A percentile compares a stretch with the other conserved stretches of the same genome.
Conservation (phyloP, 1,140 invertebrate species). For the Matsumurasca onukii region DNA sequence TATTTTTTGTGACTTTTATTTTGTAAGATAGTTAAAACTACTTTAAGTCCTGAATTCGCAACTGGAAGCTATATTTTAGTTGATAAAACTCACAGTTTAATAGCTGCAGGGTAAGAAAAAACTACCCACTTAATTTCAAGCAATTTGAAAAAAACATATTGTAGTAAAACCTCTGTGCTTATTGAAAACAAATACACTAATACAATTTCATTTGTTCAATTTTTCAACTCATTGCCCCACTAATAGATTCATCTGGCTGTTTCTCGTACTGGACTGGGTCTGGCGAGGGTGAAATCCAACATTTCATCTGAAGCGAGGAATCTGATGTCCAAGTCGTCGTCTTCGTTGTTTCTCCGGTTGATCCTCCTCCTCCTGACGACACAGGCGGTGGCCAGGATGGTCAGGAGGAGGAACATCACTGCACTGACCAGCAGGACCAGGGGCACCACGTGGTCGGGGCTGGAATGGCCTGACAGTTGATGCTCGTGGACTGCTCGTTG, state of each 20-base stretch:
- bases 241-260: neutral
- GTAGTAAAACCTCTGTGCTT: no score
- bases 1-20: no score
- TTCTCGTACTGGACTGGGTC: slow-evolving; percentile 43
- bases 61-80: no score
- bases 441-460: neutral
- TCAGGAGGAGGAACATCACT: slow-evolving; percentile 1
- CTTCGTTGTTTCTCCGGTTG: slow-evolving; percentile 46
- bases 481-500: neutral
- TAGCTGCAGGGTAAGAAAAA: no score
- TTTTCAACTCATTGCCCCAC: no score
- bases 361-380: slow-evolving; percentile 44
- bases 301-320: slow-evolving; percentile 57
- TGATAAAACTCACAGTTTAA: no score
- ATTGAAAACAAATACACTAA: no score
- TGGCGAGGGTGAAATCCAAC: slow-evolving; percentile 55
- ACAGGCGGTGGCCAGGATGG: slow-evolving; percentile 41
- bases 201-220: no score
- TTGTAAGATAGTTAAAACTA: no score
- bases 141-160: no score
- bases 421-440: neutral
- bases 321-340: slow-evolving; percentile 56
- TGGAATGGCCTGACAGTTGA: neutral
- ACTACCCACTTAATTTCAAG: no score
- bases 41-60: no score